These are phyloP conservation scores for Pygoscelis adeliae DNA, from an alignment of 2,113 vertebrate species.

Conservation along the genomic window DNA sequence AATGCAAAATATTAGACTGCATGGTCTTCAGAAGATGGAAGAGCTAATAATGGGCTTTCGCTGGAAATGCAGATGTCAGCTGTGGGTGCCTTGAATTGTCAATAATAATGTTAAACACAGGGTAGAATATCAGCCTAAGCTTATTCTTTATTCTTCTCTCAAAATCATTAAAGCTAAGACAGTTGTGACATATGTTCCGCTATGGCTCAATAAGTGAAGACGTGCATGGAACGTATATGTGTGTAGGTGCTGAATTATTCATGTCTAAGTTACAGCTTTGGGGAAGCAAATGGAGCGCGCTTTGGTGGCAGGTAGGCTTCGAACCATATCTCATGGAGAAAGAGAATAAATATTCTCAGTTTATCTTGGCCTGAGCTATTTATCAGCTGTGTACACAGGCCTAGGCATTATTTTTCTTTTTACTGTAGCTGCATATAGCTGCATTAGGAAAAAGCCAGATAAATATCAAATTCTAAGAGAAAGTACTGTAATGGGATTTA, in stretches of 20 bases:
- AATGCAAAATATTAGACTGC: not conserved
- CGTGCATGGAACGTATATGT: not conserved
- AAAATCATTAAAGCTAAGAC: constrained; percentile 54
- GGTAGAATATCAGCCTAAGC: constrained; percentile 46
- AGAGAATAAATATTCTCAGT: not conserved
- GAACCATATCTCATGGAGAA: not conserved
- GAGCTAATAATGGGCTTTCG: constrained; percentile 46
- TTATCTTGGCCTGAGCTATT: not conserved
- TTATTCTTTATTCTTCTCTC: constrained; percentile 32
- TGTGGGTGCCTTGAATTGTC: constrained; percentile 52
- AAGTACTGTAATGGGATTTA: not conserved
- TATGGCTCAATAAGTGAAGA: constrained; percentile 46
- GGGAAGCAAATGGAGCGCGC: not conserved
- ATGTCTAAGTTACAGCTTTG: not conserved
- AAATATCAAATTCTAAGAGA: not conserved
- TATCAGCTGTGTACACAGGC: not conserved
- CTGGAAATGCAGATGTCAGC: constrained; percentile 68
- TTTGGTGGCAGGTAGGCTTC: not conserved
- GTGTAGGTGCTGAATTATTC: constrained; percentile 33
- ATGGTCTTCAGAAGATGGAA: not conserved
- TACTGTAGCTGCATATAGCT: not conserved
- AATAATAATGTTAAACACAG: constrained; percentile 47
- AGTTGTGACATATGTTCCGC: constrained; percentile 46
- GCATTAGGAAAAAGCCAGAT: not conserved
- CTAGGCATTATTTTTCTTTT: not conserved